Percentiles rank a stretch among this genome's conserved stretches.
phyloP scores from a whole-genome alignment of 1,140 invertebrate species.

The Pachypsylla venusta region DNA sequence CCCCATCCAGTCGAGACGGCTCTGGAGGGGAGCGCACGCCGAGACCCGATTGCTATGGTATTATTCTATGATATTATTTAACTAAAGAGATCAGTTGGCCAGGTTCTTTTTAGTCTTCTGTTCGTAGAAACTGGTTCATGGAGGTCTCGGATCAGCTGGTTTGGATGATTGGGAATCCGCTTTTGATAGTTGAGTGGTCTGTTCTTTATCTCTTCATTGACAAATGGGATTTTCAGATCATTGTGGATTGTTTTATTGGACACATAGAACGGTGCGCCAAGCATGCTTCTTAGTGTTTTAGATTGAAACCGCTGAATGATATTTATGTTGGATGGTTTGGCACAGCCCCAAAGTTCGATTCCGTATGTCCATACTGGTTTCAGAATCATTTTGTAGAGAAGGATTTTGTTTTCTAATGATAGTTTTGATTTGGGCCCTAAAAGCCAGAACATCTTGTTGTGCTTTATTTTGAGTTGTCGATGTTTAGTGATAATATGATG shows the following conservation, averaged over 20 bases:
- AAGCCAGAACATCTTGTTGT: conserved; percentile 21
- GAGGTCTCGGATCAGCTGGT: background rate
- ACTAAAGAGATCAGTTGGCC: background rate
- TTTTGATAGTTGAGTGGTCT: background rate
- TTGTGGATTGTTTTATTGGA: conserved; percentile 10
- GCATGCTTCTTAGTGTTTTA: background rate
- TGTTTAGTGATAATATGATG: conserved; percentile 9
- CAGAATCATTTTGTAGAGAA: conserved; percentile 25
- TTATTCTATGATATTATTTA: no score
- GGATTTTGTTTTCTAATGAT: conserved; percentile 24
- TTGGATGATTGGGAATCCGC: background rate
- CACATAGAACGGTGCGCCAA: background rate
- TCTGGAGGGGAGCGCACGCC: no score
- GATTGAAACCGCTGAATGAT: conserved; percentile 21
- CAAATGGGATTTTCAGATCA: conserved; percentile 5
- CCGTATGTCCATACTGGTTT: conserved; percentile 28
- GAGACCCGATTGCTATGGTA: no score
- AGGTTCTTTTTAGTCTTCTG: background rate
- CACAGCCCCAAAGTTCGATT: conserved; percentile 26
- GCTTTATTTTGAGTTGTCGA: conserved; percentile 11
- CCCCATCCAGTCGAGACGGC: no score
- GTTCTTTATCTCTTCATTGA: background rate
- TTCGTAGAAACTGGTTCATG: background rate
- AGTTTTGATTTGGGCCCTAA: conserved; percentile 20
- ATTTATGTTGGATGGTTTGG: conserved; percentile 23